Evolutionary conservation across 2,888 invertebrate genomes (phyloP), one percentile per base, ranked within the genome.

Genomic region (Eupithecia tripunctaria): DNA sequence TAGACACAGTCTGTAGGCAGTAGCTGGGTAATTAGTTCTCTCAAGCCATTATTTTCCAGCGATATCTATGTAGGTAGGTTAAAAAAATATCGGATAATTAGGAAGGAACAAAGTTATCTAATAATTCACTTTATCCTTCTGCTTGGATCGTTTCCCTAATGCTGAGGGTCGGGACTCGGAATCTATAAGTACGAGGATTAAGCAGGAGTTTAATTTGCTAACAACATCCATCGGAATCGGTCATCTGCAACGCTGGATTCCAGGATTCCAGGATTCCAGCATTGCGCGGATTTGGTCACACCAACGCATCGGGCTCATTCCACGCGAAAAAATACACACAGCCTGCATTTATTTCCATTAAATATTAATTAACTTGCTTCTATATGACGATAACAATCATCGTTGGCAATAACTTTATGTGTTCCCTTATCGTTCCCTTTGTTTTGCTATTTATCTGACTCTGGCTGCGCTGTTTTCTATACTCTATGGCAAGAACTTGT

Each of bases 401-500:
- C 12, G n/a, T 51, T 51, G 3, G 12, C 0, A 25, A 47, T n/a
- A 51, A 21, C 10, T 51, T n/a, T 47, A 47, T 47, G 3, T 51
- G 51, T 56, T 56, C 56, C 12, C 25, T 56, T 60, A 18, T 15
- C 27, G 15, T 60, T 60, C 15, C 29, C 8, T 60, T 60, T 29
- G 15, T 27, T 27, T 18, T 60, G 8, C 32, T 18, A 36, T n/a
- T 29, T 63, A 36, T 36, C 18, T 43, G 63, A 72, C 38, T 59
- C 15, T 29, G 18, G 60, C 25, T 64, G 15, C 47, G 72, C 72
- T 63, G 18, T 38, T 67, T 67, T 25, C 43, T n/a, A 25, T 43
- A 29, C 41, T 68, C 75, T 70, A 65, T 68, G 67, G 18, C 65
- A 47, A 59, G 60, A 59, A 85, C 86, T 85, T 82, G 80, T 85